Evolutionary conservation across 2,113 vertebrate genomes (phyloP), one percentile per base, ranked within the genome.

Genomic region (Cnemophilus loriae): DNA sequence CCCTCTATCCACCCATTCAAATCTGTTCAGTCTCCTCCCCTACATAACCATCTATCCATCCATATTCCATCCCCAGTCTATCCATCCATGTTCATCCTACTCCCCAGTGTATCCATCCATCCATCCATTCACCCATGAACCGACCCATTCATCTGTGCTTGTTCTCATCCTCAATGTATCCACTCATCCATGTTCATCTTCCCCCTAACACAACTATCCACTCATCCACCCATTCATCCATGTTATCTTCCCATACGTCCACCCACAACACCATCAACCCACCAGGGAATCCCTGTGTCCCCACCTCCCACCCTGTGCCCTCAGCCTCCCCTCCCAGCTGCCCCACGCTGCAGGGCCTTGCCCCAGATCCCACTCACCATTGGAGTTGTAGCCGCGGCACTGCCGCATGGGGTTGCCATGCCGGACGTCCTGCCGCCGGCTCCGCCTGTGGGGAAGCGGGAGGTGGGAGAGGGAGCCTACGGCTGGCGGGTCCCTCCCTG

Each of bases 381-480:
- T 99, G 83, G 99, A 99, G 81, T 99, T 99, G 95, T 99, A 99
- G 47, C 99, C 99, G 11, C 99, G 98, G 97, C 99, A 99, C 96
- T 99, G 99, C 52, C 99, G 98, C 96, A 99, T 98, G 17, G 99
- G 99, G 96, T 99, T 99, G 8, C 99, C 99, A 0, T 99, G 99
- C 79, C 99, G 98, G 18, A 99, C 96, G 1, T 99, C 99, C 97
- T 99, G 99, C 69, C 99, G 98, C 53, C 99, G 98, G 98, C 99
- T 99, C 93, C 99, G 98, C 98, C 99, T 99, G 94, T 7, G 28
- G 49, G 60, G 28, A 78, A 32, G 64, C 1, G 18, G 53, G 60
- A 67, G 60, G 33, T 88, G 39, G 79, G 17, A 5, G 8, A 47
- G 75, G 76, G 26, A 84, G 19, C 50, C 44, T 20, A 69, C 6